A percentile compares a stretch with the other conserved stretches of the same genome.
Conservation (phyloP, 1,140 invertebrate genomes). For the Ctenoplectra terminalis region DNA sequence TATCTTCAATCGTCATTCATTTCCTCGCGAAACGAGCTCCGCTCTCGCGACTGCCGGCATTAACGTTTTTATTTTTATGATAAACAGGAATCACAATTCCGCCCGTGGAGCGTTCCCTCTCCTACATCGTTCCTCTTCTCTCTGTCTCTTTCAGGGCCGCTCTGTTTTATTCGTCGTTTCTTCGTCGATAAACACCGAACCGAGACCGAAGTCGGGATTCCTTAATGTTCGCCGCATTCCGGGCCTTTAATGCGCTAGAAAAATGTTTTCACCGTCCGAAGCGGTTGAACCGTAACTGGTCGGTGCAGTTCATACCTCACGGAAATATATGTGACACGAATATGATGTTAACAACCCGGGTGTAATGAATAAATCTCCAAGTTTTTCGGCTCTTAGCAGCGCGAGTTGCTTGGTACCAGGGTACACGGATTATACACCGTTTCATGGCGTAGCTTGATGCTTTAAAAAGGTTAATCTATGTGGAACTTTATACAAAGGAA, state of each 20-base stretch:
- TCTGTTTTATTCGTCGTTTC: neutral
- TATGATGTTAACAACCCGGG: slow-evolving; percentile 58
- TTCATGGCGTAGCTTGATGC: too few species aligned
- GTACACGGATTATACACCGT: too few species aligned
- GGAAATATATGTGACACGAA: slow-evolving; percentile 57
- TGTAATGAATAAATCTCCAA: slow-evolving; percentile 66
- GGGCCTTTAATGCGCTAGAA: slow-evolving; percentile 63
- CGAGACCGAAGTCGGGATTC: slow-evolving; percentile 19
- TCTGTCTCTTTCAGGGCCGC: neutral
- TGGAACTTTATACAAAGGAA: too few species aligned
- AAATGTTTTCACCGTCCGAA: slow-evolving; percentile 58
- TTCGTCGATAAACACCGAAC: slow-evolving; percentile 38
- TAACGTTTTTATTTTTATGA: slow-evolving; percentile 41
- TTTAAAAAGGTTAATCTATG: too few species aligned
- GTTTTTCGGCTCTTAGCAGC: slow-evolving; percentile 44
- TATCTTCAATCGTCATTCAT: slow-evolving; percentile 48
- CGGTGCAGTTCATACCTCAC: slow-evolving; percentile 56
- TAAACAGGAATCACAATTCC: slow-evolving; percentile 30
- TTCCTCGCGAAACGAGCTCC: slow-evolving; percentile 15
- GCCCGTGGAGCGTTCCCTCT: neutral
- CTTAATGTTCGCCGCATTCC: slow-evolving; percentile 54
- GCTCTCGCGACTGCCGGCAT: neutral
- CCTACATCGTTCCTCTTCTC: too few species aligned
- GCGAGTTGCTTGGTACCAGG: too few species aligned
- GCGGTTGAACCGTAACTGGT: slow-evolving; percentile 24